phyloP scores from a whole-genome alignment of 2,888 invertebrate genomes.

The Mesochorus sp. region DNA sequence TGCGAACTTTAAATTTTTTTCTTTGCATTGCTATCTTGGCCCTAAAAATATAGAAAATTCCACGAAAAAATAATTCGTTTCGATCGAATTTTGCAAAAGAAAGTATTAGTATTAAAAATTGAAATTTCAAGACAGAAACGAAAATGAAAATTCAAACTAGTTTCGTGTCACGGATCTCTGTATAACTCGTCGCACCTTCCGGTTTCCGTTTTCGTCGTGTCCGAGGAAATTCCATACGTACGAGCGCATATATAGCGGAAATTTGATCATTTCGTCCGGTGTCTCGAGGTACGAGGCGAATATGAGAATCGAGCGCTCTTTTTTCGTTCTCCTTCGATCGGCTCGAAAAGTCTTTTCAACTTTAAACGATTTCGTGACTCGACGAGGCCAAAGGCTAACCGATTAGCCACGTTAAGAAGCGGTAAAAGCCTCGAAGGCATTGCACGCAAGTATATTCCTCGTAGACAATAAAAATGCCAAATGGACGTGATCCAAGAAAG shows the following conservation, averaged over 20 bases:
- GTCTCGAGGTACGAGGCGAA: no score
- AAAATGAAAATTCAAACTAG: no score
- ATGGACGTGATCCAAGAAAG: not conserved
- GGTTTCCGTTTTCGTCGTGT: conserved; percentile 54
- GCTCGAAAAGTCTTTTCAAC: no score
- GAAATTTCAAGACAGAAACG: not conserved
- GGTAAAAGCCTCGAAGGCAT: conserved; percentile 20
- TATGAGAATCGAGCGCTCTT: not conserved
- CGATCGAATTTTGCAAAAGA: no score
- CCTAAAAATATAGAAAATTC: no score
- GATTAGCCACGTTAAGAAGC: conserved; percentile 30
- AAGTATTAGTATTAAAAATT: not conserved
- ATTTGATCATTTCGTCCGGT: conserved; percentile 56
- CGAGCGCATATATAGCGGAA: conserved; percentile 11
- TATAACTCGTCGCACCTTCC: conserved; percentile 37
- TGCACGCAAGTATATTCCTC: not conserved
- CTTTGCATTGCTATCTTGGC: no score
- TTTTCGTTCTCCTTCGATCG: no score
- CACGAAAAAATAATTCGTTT: no score
- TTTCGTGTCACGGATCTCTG: conserved; percentile 2
- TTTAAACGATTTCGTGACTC: conserved; percentile 52
- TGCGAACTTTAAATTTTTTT: no score
- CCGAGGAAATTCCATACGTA: conserved; percentile 50
- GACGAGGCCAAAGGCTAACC: not conserved
- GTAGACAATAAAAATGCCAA: not conserved